Percentiles rank a stretch among this genome's conserved stretches.
Conservation (phyloP, 2,113 vertebrate genomes). For the Macroglossus sobrinus region DNA sequence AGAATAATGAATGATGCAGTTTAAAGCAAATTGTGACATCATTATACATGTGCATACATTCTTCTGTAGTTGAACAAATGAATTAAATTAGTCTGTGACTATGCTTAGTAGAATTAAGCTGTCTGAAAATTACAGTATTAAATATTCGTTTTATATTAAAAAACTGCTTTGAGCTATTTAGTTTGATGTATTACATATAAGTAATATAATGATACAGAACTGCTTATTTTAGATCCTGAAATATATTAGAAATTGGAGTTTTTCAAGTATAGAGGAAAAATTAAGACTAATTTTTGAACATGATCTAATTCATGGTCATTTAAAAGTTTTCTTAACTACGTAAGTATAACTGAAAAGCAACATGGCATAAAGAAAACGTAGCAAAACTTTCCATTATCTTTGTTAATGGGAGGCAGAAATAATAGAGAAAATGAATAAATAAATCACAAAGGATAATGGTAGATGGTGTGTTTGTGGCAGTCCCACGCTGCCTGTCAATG, state of each 20-base stretch:
- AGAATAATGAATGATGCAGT: neutral
- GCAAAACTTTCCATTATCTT: neutral
- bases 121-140: neutral
- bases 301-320: neutral
- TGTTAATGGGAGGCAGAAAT: neutral
- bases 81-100: neutral
- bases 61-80: neutral
- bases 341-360: neutral
- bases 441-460: neutral
- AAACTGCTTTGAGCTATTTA: neutral
- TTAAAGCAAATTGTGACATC: neutral
- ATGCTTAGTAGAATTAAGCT: neutral
- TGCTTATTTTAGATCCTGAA: neutral
- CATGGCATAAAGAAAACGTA: neutral
- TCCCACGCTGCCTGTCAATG: neutral
- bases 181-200: neutral
- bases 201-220: neutral
- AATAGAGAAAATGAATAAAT: neutral
- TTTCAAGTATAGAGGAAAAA: neutral
- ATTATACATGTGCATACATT: neutral
- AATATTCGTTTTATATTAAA: neutral
- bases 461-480: neutral
- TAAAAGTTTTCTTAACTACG: neutral
- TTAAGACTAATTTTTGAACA: neutral
- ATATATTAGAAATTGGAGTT: neutral